Evolutionary conservation across 1,140 invertebrate species (phyloP), one percentile per base, ranked within the genome.

Genomic region (Drosophila tsacasi): DNA sequence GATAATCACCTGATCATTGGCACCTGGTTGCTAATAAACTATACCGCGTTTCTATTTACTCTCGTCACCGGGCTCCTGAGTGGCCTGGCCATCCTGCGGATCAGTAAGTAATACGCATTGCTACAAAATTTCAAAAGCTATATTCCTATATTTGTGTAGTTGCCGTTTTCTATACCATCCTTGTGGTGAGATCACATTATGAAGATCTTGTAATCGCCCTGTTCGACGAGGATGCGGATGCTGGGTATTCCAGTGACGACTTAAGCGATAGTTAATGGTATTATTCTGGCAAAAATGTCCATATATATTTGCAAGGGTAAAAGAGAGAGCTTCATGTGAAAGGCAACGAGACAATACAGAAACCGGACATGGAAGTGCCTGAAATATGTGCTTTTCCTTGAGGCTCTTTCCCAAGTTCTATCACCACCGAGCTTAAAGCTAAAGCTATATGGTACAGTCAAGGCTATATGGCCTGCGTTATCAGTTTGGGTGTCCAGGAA

Each of bases 151-250:
- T 42, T 5, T 57, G 46, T 49, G 4, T 7, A 76, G 74, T 55
- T 7, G 21, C 15, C 10, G 17, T 76, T 0, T 25, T 23, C 23
- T 76, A 76, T 27, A 37, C 32, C 23, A 23, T 71, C 39, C n/a
- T 72, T 25, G 67, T 59, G n/a, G 73, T 76, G 25, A 76, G 44
- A 10, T 64, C 73, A n/a, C 71, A 52, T 25, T 71, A 72, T 44
- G 17, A 19, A 10, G 10, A n/a, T 10, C n/a, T 42, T 9, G 19
- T 4, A 17, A 9, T 19, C n/a, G 40, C 8, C 7, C 3, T 39
- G 15, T 39, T 17, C 8, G 40, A 42, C 1, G 17, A n/a, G n/a
- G 40, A 42, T 2, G 17, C 4, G 17, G 40, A 42, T 0, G 40
- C 35, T 37, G 35, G 35, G 4, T 37, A 19, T 10, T 42, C 40